Evolutionary conservation across 2,888 invertebrate genomes (phyloP), one percentile per base, ranked within the genome.

Genomic region (Eupithecia pulchellata): DNA sequence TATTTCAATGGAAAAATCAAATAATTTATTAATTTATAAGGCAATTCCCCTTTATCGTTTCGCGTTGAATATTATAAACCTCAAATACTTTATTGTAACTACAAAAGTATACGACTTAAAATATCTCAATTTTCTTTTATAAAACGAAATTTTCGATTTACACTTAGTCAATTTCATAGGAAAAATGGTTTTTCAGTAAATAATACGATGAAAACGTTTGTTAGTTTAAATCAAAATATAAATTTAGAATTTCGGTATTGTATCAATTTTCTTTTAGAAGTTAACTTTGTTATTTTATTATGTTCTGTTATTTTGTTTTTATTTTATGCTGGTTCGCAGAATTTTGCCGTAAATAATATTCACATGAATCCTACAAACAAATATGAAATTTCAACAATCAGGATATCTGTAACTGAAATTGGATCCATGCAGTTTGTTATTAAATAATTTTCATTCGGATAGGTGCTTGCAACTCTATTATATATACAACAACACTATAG

Each of bases 11-110:
- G 61, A 68, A 74, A 72, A 76, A 74, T 67, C 64, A 66, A 69
- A 63, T 32, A 71, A 57, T 42, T 70, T 52, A 52, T 52, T 69
- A 73, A 78, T 76, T 74, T 76, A 76, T 76, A 68, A 72, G 64
- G 67, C 71, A 73, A 73, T 76, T 76, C 75, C 75, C 64, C 36
- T 72, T 77, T 75, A 72, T 76, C 52, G 74, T 77, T 73, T 71
- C 71, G 61, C 65, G 64, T 58, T 68, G 73, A 71, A 66, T 72
- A 71, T 74, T 73, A 74, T 47, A 68, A 60, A 42, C 60, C 32
- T 11, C 52, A 25, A 52, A 52, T 11, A 52, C 52, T 52, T 25
- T n/a, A 25, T 25, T 25, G 20, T 52, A n/a, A 52, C 4, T 4
- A 52, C 11, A 13, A 11, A 11, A 6, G 4, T 39, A 17, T 39